Percentiles rank a stretch among this genome's conserved stretches.
Conservation (phyloP, 2,888 invertebrate genomes). For the Agapostemon virescens region DNA sequence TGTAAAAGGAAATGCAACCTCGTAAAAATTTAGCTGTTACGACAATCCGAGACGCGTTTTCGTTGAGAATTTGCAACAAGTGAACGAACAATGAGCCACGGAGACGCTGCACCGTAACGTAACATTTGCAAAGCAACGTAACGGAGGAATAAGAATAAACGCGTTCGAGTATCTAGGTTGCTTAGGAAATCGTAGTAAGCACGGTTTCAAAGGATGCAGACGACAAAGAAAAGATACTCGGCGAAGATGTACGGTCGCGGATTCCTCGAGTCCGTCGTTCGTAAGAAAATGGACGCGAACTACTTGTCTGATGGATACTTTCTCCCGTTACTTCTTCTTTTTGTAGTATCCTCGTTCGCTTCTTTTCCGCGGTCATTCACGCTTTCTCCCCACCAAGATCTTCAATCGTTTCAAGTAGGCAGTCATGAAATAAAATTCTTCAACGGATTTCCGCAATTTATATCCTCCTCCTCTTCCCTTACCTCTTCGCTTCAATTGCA, state of each 20-base stretch:
- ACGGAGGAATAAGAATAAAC: background rate
- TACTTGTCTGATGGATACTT: constrained; percentile 50
- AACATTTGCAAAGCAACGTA: background rate
- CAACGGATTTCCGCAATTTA: constrained; percentile 52
- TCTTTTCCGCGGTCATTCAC: constrained; percentile 54
- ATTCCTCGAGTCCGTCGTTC: constrained; percentile 23
- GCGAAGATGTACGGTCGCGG: background rate
- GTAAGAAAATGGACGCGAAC: constrained; percentile 27
- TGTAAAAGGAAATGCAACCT: too few relatives aligned
- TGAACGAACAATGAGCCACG: too few relatives aligned
- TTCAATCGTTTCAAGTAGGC: constrained; percentile 44
- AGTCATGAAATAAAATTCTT: constrained; percentile 47
- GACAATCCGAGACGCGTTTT: too few relatives aligned
- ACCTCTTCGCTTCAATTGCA: background rate
- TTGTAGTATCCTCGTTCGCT: constrained; percentile 38
- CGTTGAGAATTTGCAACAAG: too few relatives aligned
- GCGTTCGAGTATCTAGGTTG: background rate
- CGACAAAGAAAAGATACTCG: background rate
- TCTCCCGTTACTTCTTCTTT: constrained; percentile 56
- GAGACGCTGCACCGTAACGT: background rate
- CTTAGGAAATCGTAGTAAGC: background rate
- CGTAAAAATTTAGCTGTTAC: too few relatives aligned
- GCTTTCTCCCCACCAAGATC: constrained; percentile 47
- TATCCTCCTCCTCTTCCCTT: constrained; percentile 14
- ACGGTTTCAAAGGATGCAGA: background rate